These are phyloP conservation scores for Hermaeophaga mercurialis DNA, from an alignment of 2,888 invertebrate species.

Conservation along the genomic window DNA sequence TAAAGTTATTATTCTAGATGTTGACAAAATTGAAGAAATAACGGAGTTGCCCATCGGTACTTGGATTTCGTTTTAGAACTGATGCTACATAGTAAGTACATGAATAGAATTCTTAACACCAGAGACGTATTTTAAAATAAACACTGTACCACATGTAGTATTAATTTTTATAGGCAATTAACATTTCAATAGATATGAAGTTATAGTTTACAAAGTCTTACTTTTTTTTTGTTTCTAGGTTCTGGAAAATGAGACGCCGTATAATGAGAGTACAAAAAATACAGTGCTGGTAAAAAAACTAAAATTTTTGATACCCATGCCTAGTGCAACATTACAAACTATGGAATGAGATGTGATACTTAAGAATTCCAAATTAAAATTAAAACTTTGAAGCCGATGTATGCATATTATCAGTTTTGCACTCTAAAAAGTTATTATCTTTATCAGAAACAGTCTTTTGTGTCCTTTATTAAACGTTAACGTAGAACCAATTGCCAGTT, in stretches of 20 bases:
- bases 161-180: too few relatives aligned
- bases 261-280: constrained; percentile 82
- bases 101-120: too few relatives aligned
- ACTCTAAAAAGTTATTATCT: constrained; percentile 66
- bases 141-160: too few relatives aligned
- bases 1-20: constrained; percentile 80
- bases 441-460: too few relatives aligned
- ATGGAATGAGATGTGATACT: constrained; percentile 87
- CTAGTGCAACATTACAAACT: constrained; percentile 72
- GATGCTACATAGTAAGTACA: constrained; percentile 71
- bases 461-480: too few relatives aligned
- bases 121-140: too few relatives aligned
- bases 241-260: constrained; percentile 67
- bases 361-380: constrained; percentile 91
- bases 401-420: constrained; percentile 70
- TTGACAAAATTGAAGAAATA: constrained; percentile 88
- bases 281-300: constrained; percentile 96
- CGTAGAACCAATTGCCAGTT: too few relatives aligned
- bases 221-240: too few relatives aligned
- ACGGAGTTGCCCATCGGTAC: constrained; percentile 91
- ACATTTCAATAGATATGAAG: too few relatives aligned
- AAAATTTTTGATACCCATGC: constrained; percentile 81
- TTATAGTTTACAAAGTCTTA: too few relatives aligned
- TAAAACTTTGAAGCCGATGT: constrained; percentile 84
- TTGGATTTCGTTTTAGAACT: constrained; percentile 97